Conservation (phyloP, 2,888 invertebrate species). For the Epinotia bilunana region DNA sequence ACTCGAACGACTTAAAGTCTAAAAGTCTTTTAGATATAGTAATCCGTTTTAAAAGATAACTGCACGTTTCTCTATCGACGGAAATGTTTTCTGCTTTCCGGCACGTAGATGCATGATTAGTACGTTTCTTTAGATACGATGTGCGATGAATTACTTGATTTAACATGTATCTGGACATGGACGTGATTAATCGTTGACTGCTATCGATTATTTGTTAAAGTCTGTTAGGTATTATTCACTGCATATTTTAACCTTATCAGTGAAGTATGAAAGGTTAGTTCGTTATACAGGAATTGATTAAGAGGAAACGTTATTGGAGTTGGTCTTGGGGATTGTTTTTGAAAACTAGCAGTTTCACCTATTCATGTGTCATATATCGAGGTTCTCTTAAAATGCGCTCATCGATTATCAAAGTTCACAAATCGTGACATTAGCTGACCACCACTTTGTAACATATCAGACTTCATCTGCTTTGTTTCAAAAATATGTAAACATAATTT, state of each 20-base stretch:
- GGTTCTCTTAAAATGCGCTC: too few species aligned
- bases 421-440: too few species aligned
- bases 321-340: too few species aligned
- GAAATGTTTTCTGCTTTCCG: constrained; percentile 34
- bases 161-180: constrained; percentile 34
- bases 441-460: too few species aligned
- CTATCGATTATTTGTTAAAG: constrained; percentile 28
- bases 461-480: too few species aligned
- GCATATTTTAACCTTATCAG: constrained; percentile 1
- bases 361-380: too few species aligned
- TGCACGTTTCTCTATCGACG: constrained; percentile 39
- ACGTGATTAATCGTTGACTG: constrained; percentile 40
- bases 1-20: not conserved
- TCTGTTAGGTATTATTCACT: not conserved
- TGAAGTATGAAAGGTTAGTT: not conserved
- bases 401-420: too few species aligned
- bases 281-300: not conserved
- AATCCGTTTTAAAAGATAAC: not conserved
- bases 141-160: constrained; percentile 35
- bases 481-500: too few species aligned
- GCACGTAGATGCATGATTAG: constrained; percentile 41
- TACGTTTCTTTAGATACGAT: constrained; percentile 35
- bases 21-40: not conserved
- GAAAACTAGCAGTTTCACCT: too few species aligned
- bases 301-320: too few species aligned